Base-by-base conservation (phyloP, 2,797 vertebrate genomes). In the Balearica regulorum region DNA sequence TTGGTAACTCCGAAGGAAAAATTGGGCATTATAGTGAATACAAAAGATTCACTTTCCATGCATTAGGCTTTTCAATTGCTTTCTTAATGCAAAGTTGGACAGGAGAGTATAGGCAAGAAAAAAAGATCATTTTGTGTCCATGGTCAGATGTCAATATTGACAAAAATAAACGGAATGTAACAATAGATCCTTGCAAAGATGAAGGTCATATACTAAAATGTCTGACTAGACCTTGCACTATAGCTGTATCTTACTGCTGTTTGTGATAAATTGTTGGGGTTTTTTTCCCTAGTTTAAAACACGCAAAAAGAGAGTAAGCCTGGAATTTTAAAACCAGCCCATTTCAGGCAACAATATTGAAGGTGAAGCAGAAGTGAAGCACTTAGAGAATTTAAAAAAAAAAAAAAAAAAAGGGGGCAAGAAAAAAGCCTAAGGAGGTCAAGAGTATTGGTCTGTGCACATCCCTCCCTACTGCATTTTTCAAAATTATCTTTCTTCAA, bases 11-110 rank as follows among this genome's bases (percentile, higher is more conserved):
- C 97, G 96, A 94, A 98, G 97, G 95, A 97, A 97, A 98, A 98
- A 98, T 93, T 96, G 97, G 96, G 97, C 97, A 96, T 98, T 98
- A 97, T 96, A 93, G 94, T 95, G 87, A 91, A 83, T 96, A 98
- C 98, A 98, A 98, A 98, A 97, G 98, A 97, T 97, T 96, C 91
- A 58, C 97, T 98, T 98, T 98, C 97, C 97, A 97, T 98, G 97
- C 97, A 96, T 97, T 98, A 97, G 95, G 97, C 97, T 94, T 98
- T 98, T 98, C 97, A 97, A 94, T 98, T 97, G 97, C 97, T 97
- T 97, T 97, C 97, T 97, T 94, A 97, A 97, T 95, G 97, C 96
- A 92, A 94, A 97, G 94, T 95, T 97, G 94, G 90, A 89, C 61
- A 91, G 92, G 79, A 95, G 92, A 94, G 87, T 93, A 96, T 70